Base-by-base conservation (phyloP, 2,113 vertebrate species). In the Jaculus jaculus region DNA sequence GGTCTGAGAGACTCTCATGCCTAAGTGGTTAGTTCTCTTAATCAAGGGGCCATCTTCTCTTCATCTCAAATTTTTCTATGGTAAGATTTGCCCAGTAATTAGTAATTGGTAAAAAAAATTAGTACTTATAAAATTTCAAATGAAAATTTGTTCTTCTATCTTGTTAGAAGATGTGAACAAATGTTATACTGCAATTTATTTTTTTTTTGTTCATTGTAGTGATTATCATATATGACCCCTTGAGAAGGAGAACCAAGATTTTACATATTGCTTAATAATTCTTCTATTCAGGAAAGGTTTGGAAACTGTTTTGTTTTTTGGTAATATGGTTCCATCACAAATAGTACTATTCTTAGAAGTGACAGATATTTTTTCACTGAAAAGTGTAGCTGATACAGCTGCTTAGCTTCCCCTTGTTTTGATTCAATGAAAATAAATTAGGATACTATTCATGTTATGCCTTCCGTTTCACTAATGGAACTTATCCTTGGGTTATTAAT, bases 291-390 rank as follows among this genome's bases (percentile, higher is more conserved):
- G 42, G 58, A n/a, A 84, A 88, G 6, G 47, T 24, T 30, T 81
- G 61, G 34, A 61, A 84, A 85, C 32, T 91, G 37, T 75, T 5
- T 94, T 51, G 21, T 80, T 87, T 96, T 74, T 13, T 84, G 74
- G 21, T 77, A 80, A 84, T 89, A 37, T 28, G 20, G 12, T 6
- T 80, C 21, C 84, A 47, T 66, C 21, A 63, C 84, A n/a, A 61
- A 39, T 72, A 15, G 16, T 8, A 24, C 17, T 83, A 15, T 65
- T 72, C 15, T 21, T 61, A 42, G 3, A 72, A 15, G 7, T 47
- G 93, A 87, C 73, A 72, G 30, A 85, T 73, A 47, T 51, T n/a
- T 95, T 87, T n/a, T 32, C 26, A 85, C 34, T 92, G 15, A 54
- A 86, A 73, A 68, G 37, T 72, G 37, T 87, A 63, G n/a, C 17